Evolutionary conservation across 2,888 invertebrate genomes (phyloP).

Genomic region (Orthonychiurus folsomi): DNA sequence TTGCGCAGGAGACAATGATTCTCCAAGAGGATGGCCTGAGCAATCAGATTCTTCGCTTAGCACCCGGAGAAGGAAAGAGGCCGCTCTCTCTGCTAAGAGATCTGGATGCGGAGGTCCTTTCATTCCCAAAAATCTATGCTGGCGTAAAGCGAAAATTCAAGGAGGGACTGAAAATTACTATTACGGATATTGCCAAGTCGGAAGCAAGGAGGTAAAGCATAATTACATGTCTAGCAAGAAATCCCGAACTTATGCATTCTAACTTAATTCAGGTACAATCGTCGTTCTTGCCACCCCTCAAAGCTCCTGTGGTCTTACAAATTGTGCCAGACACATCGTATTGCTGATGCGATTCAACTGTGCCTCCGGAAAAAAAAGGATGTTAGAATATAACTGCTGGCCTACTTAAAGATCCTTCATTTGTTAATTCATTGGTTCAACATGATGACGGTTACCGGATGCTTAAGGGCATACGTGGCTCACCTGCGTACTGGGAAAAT

Average conservation of each 20-base stretch:
- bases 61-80: constrained; percentile 22
- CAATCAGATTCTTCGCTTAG: constrained; percentile 2
- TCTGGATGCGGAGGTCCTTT: constrained; percentile 17
- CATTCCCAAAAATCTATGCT: constrained; percentile 25
- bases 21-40: not conserved
- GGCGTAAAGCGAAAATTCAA: constrained; percentile 17
- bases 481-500: constrained; percentile 21
- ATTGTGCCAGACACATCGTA: not conserved
- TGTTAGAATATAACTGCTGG: constrained; percentile 13
- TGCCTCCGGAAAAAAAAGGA: not conserved
- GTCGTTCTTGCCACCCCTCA: not conserved
- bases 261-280: no score
- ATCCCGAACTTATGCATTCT: no score
- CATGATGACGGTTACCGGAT: constrained; percentile 25
- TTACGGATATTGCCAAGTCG: constrained; percentile 21
- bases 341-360: constrained; percentile 10
- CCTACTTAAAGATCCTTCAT: not conserved
- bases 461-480: constrained; percentile 16
- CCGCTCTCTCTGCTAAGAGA: constrained; percentile 18
- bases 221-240: constrained; percentile 5
- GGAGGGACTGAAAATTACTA: constrained; percentile 9
- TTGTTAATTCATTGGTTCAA: constrained; percentile 10
- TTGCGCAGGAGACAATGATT: no score
- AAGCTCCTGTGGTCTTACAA: constrained; percentile 9
- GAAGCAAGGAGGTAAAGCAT: constrained; percentile 19